A percentile compares a stretch with the other conserved stretches of the same genome.
Conservation (phyloP, 2,888 invertebrate species). For the Gymnosoma rotundatum region DNA sequence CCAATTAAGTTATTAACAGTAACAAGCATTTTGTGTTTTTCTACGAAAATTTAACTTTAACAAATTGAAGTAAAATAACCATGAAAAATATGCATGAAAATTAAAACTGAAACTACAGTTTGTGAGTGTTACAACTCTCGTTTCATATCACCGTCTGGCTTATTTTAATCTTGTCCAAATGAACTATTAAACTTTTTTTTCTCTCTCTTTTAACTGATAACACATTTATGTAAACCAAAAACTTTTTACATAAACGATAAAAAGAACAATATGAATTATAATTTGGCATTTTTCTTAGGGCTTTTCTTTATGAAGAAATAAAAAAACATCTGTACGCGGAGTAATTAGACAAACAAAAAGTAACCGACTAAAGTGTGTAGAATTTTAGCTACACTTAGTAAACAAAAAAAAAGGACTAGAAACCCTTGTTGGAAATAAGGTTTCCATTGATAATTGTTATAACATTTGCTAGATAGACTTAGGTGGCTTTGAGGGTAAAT, state of each 20-base stretch:
- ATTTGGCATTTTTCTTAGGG: neutral
- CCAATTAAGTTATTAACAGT: conserved; percentile 69
- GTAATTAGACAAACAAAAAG: too few relatives aligned
- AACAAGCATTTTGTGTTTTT: conserved; percentile 60
- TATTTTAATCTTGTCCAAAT: conserved; percentile 58
- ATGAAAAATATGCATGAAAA: neutral
- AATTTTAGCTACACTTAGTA: too few relatives aligned
- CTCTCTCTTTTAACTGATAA: neutral
- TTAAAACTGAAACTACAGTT: conserved; percentile 28
- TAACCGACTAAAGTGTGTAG: too few relatives aligned
- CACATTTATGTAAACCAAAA: neutral
- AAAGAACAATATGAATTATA: neutral
- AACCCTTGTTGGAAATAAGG: too few relatives aligned
- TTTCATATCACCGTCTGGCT: conserved; percentile 44
- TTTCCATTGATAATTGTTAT: too few relatives aligned
- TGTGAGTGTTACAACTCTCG: conserved; percentile 52
- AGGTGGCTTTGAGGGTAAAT: too few relatives aligned
- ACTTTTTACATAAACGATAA: neutral
- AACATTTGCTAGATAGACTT: too few relatives aligned
- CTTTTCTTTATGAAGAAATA: too few relatives aligned
- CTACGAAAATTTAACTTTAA: conserved; percentile 28
- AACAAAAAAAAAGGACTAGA: too few relatives aligned
- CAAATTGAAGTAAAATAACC: neutral
- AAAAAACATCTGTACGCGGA: too few relatives aligned
- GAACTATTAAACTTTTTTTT: conserved; percentile 48